Conservation (phyloP, 1,140 invertebrate species). For the Phocides pigmalion region DNA sequence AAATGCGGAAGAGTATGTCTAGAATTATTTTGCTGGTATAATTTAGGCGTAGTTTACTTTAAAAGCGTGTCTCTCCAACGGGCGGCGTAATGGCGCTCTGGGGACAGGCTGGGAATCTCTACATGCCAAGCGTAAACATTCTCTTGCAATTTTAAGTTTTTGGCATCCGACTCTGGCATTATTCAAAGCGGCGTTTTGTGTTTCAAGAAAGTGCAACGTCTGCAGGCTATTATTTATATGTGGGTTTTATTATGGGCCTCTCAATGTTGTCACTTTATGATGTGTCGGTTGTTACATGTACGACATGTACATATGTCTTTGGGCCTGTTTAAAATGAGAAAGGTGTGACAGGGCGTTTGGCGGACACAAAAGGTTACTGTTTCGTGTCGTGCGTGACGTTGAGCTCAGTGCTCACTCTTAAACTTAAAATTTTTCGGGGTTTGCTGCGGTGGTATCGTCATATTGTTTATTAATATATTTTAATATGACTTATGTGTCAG, state of each 20-base stretch:
- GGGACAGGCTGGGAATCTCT: slow-evolving; percentile 44
- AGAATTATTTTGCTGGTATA: slow-evolving; percentile 42
- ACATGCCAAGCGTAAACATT: slow-evolving; percentile 53
- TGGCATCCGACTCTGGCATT: slow-evolving; percentile 55
- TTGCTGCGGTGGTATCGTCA: too few relatives aligned
- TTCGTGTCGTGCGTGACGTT: slow-evolving; percentile 5
- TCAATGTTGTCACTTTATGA: slow-evolving; percentile 38
- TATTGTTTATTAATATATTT: too few relatives aligned
- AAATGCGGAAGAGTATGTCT: slow-evolving; percentile 37
- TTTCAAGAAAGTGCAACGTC: slow-evolving; percentile 41
- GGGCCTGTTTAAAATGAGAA: slow-evolving; percentile 1
- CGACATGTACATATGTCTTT: neutral
- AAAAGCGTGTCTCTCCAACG: slow-evolving; percentile 56
- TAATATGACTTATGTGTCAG: too few relatives aligned
- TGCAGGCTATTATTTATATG: slow-evolving; percentile 41
- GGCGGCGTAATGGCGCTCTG: slow-evolving; percentile 50
- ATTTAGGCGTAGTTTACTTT: slow-evolving; percentile 63
- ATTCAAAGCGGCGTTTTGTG: slow-evolving; percentile 60
- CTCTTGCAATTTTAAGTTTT: slow-evolving; percentile 69
- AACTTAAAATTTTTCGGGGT: too few relatives aligned
- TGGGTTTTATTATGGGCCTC: slow-evolving; percentile 37
- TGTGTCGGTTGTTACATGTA: slow-evolving; percentile 10
- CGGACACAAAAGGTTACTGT: slow-evolving; percentile 17
- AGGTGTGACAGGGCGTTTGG: slow-evolving; percentile 9
- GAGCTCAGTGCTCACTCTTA: too few relatives aligned